phyloP scores from a whole-genome alignment of 2,797 vertebrate species.

The Numenius phaeopus region DNA sequence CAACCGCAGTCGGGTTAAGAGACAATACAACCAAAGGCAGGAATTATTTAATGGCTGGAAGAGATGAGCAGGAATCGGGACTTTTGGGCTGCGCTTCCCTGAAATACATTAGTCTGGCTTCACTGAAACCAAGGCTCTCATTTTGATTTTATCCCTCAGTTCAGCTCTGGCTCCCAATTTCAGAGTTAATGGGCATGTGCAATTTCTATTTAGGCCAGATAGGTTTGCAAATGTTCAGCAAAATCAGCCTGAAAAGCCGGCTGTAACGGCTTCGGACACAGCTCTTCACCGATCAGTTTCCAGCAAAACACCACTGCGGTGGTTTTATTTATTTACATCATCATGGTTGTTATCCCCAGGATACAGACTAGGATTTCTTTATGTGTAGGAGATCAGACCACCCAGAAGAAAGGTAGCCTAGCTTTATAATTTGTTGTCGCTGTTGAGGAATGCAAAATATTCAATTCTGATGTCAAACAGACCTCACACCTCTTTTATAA shows the following conservation, averaged over 20 bases:
- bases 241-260: background rate
- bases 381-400: background rate
- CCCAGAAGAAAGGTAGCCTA: background rate
- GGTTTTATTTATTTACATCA: background rate
- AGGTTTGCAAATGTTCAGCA: background rate
- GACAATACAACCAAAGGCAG: background rate
- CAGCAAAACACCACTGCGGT: background rate
- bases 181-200: background rate
- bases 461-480: background rate
- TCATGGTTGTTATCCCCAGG: background rate
- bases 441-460: background rate
- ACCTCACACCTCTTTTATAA: background rate
- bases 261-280: background rate
- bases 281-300: background rate
- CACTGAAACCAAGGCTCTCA: background rate
- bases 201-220: background rate
- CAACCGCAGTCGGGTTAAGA: background rate
- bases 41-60: background rate
- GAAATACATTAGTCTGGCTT: background rate
- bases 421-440: background rate
- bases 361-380: background rate
- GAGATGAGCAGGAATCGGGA: background rate
- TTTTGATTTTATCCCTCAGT: background rate
- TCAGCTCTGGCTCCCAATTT: background rate
- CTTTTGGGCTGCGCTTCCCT: background rate